These are phyloP conservation scores for Tursiops truncatus DNA, from an alignment of 2,113 vertebrate genomes.

Conservation along the genomic window DNA sequence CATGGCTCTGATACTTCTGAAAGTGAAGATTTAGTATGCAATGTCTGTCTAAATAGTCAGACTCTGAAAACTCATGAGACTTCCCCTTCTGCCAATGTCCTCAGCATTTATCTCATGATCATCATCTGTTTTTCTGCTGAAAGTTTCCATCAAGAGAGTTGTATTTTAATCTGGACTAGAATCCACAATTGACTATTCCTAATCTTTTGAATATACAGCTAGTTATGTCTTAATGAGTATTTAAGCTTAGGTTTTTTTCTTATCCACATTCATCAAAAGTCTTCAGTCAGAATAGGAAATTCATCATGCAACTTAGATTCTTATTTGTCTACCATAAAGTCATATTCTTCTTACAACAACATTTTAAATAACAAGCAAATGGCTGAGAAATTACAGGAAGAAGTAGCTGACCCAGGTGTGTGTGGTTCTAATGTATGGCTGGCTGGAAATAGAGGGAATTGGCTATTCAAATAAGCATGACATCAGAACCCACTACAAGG, in stretches of 20 bases:
- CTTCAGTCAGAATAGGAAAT: not conserved
- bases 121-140: slow-evolving; percentile 43
- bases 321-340: not conserved
- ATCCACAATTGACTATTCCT: not conserved
- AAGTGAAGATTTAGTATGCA: slow-evolving; percentile 53
- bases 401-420: not conserved
- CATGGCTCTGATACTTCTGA: not conserved
- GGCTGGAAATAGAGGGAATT: not conserved
- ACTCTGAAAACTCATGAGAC: slow-evolving; percentile 41
- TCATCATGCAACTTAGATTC: not conserved
- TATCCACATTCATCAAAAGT: not conserved
- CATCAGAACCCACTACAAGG: not conserved
- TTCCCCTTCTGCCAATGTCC: slow-evolving; percentile 49
- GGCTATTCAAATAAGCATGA: not conserved
- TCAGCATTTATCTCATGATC: not conserved
- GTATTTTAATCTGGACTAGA: slow-evolving; percentile 48
- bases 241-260: not conserved
- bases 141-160: slow-evolving; percentile 45
- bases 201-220: not conserved
- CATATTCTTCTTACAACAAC: not conserved
- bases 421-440: not conserved
- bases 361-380: not conserved
- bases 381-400: not conserved
- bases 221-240: not conserved
- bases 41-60: slow-evolving; percentile 37